Percentiles rank a stretch among this genome's conserved stretches.
These are phyloP conservation scores for Ibidorhyncha struthersii DNA, from an alignment of 2,113 vertebrate species.

Conservation along the genomic window DNA sequence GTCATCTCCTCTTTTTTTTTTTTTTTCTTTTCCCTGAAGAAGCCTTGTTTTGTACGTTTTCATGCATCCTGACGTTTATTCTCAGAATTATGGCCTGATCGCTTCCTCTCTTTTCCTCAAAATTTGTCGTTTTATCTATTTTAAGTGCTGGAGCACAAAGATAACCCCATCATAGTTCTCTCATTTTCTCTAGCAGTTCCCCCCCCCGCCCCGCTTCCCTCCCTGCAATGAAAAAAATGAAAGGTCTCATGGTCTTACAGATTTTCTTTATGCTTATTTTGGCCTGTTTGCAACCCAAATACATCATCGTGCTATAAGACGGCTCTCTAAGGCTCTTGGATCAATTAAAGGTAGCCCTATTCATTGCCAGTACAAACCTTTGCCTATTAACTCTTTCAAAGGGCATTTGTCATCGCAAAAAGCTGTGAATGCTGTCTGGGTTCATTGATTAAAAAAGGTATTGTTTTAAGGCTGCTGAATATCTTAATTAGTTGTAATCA, in stretches of 20 bases:
- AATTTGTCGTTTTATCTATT: slow-evolving; percentile 29
- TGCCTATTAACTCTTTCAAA: slow-evolving; percentile 72
- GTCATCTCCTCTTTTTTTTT: not conserved
- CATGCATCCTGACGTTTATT: slow-evolving; percentile 1
- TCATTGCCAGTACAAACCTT: slow-evolving; percentile 62
- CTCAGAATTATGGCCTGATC: slow-evolving; percentile 28
- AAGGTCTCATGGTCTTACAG: slow-evolving; percentile 59
- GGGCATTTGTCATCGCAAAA: slow-evolving; percentile 39
- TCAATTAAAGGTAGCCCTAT: slow-evolving; percentile 69
- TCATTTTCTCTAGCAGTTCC: not conserved
- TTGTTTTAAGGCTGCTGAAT: slow-evolving; percentile 58
- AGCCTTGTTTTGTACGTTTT: slow-evolving; percentile 55
- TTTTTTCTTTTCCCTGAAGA: not conserved
- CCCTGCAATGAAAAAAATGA: slow-evolving; percentile 52
- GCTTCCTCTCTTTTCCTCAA: slow-evolving; percentile 49
- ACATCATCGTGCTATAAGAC: slow-evolving; percentile 42
- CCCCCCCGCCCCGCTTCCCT: not conserved
- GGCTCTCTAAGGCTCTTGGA: slow-evolving; percentile 46
- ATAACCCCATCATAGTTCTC: slow-evolving; percentile 13
- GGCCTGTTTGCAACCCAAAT: slow-evolving; percentile 65
- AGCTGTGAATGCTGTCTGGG: slow-evolving; percentile 52
- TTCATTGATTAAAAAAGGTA: slow-evolving; percentile 54
- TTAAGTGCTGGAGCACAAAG: slow-evolving; percentile 30
- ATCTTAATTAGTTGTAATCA: slow-evolving; percentile 41
- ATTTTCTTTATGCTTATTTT: slow-evolving; percentile 64